Percentiles rank a stretch among this genome's conserved stretches.
Conservation (phyloP, 2,797 vertebrate genomes). For the Helicolenus hilgendorfi region DNA sequence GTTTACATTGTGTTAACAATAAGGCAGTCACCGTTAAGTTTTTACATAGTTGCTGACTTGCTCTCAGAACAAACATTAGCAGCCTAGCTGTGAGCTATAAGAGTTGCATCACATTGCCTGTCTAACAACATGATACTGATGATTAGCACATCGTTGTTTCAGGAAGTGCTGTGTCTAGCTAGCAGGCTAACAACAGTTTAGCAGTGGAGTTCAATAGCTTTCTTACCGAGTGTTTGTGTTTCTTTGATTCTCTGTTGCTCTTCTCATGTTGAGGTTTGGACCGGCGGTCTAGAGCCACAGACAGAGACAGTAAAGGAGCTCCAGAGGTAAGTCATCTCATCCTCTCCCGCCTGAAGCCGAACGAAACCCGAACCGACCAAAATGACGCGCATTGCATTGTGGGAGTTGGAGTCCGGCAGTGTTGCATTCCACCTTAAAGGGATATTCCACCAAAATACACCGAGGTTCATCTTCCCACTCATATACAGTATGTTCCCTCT, state of each 20-base stretch:
- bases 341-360: conserved; percentile 55
- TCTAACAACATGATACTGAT: background rate
- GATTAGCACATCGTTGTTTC: conserved; percentile 25
- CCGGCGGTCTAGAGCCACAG: background rate
- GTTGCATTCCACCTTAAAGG: background rate
- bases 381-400: conserved; percentile 43
- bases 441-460: background rate
- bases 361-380: too few species aligned
- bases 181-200: conserved; percentile 20
- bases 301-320: background rate
- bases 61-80: background rate
- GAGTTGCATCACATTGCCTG: background rate
- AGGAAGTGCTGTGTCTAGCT: conserved; percentile 69
- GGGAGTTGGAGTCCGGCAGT: conserved; percentile 47
- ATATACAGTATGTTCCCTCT: too few species aligned
- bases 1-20: background rate
- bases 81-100: background rate
- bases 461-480: background rate
- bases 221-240: conserved; percentile 55
- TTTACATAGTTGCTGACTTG: background rate
- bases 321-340: background rate
- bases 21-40: background rate
- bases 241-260: conserved; percentile 55
- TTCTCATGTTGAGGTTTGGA: conserved; percentile 44
- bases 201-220: background rate